These are phyloP conservation scores for Acanthurus tractus DNA, from an alignment of 2,797 vertebrate genomes.

Conservation along the genomic window DNA sequence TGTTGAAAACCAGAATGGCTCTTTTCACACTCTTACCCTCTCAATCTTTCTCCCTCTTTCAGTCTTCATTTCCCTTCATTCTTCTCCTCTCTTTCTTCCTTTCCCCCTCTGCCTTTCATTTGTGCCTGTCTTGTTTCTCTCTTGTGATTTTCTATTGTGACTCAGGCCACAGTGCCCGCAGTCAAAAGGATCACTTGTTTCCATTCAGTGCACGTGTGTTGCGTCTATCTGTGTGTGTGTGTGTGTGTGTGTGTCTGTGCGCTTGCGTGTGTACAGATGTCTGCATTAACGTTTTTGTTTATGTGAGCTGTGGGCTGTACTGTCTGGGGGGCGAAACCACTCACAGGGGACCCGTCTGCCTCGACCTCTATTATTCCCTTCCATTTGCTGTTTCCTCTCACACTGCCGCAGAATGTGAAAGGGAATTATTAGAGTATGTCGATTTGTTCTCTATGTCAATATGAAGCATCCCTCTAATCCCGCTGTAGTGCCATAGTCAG, in stretches of 20 bases:
- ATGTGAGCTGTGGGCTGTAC: slow-evolving; percentile 28
- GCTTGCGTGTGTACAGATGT: neutral
- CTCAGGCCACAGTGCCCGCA: slow-evolving; percentile 35
- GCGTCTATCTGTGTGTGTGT: slow-evolving; percentile 1
- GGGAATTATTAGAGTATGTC: slow-evolving; percentile 71
- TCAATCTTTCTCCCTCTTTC: slow-evolving; percentile 27
- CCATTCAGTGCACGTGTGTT: slow-evolving; percentile 27
- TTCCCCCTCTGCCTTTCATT: slow-evolving; percentile 32
- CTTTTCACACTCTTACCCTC: slow-evolving; percentile 42
- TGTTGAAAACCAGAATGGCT: slow-evolving; percentile 38
- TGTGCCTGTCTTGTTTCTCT: slow-evolving; percentile 27
- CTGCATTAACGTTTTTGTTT: slow-evolving; percentile 14
- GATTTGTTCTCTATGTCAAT: slow-evolving; percentile 72
- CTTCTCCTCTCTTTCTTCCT: slow-evolving; percentile 14
- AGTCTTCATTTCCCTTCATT: slow-evolving; percentile 6
- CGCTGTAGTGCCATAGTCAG: slow-evolving; percentile 44
- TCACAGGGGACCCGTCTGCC: slow-evolving; percentile 52
- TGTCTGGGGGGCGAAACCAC: slow-evolving; percentile 61
- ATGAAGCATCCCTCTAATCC: slow-evolving; percentile 75
- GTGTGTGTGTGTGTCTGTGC: slow-evolving; percentile 18
- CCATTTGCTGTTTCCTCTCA: slow-evolving; percentile 71
- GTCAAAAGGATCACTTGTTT: slow-evolving; percentile 51
- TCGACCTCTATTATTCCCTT: slow-evolving; percentile 71
- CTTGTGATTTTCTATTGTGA: slow-evolving; percentile 32
- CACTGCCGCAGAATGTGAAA: slow-evolving; percentile 56